phyloP scores from a whole-genome alignment of 2,797 vertebrate species.

The Catamblyrhynchus diadema region DNA sequence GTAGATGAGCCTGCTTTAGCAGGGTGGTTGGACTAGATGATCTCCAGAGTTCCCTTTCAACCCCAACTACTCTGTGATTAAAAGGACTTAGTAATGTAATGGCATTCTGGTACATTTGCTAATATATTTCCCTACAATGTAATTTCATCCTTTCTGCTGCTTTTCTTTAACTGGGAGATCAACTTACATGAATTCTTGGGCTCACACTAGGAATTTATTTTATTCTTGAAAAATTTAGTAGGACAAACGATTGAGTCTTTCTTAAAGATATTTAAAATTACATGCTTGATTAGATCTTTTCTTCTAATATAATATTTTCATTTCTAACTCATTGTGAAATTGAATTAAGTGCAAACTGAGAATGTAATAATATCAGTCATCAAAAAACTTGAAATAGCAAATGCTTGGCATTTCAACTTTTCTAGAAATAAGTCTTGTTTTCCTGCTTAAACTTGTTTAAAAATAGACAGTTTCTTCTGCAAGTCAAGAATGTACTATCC shows the following conservation, averaged over 20 bases:
- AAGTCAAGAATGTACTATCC: not conserved
- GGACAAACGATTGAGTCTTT: not conserved
- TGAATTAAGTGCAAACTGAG: not conserved
- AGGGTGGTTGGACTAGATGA: not conserved
- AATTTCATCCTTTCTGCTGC: not conserved
- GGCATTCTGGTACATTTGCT: not conserved
- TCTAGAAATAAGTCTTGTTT: not conserved
- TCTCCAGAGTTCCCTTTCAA: not conserved
- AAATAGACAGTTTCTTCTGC: not conserved
- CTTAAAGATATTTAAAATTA: not conserved
- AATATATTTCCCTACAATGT: not conserved
- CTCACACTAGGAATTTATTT: not conserved
- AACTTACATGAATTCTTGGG: not conserved
- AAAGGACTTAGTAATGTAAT: not conserved
- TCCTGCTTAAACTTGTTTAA: not conserved
- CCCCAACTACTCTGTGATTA: not conserved
- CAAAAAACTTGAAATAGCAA: not conserved
- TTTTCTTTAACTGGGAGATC: not conserved
- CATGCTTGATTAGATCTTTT: not conserved
- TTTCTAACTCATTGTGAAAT: not conserved
- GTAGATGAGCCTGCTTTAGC: not conserved
- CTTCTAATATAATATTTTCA: not conserved
- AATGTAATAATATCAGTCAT: not conserved
- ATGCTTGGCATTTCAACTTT: not conserved
- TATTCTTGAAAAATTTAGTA: slow-evolving; percentile 21